A percentile compares a stretch with the other conserved stretches of the same genome.
Conservation (phyloP, 2,797 vertebrate genomes). For the Choloepus didactylus region DNA sequence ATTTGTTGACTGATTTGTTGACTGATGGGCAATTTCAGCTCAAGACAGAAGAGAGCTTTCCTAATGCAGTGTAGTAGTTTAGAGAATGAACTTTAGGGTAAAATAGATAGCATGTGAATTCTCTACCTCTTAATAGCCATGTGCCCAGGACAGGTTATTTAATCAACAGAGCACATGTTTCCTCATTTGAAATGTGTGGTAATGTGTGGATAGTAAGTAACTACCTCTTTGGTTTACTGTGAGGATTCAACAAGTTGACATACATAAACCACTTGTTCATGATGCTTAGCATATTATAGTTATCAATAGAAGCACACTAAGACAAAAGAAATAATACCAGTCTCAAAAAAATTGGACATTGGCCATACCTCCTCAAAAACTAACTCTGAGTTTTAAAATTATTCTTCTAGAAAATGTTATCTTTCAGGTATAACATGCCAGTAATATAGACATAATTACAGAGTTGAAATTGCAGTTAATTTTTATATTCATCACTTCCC, state of each 20-base stretch:
- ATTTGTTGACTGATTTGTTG: not conserved
- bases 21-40: not conserved
- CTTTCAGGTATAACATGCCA: not conserved
- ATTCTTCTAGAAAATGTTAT: constrained; percentile 45
- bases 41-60: not conserved
- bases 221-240: not conserved
- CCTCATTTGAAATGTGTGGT: constrained; percentile 40
- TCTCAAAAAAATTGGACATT: not conserved
- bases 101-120: not conserved
- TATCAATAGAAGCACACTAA: not conserved
- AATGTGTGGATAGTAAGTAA: not conserved
- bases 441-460: not conserved
- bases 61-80: not conserved
- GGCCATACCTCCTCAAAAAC: constrained; percentile 35
- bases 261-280: not conserved
- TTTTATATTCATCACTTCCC: not conserved
- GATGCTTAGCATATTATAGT: not conserved
- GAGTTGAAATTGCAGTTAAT: constrained; percentile 21
- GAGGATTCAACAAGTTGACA: not conserved
- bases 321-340: constrained; percentile 2
- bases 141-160: not conserved
- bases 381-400: not conserved
- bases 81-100: not conserved
- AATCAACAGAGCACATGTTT: not conserved
- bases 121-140: not conserved